Base-by-base conservation (phyloP, 2,888 invertebrate species). In the Drosophila aldrichi region DNA sequence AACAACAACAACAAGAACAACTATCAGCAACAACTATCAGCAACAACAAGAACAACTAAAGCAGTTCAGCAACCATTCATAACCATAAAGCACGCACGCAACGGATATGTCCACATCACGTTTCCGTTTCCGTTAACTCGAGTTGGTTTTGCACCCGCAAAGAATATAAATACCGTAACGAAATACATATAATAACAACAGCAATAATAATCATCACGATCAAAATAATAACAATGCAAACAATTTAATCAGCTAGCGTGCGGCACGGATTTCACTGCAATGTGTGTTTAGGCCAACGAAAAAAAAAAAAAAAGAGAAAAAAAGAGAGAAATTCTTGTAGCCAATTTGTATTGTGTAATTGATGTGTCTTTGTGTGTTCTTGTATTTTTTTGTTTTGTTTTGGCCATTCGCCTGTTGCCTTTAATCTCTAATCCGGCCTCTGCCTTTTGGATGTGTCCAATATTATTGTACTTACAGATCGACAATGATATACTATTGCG, bases 401-500 rank as follows among this genome's bases (percentile, higher is more conserved):
- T 71, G 67, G 56, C 40, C 66, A 54, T 58, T 25, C 49, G 8
- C 34, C 1, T 25, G 40, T 49, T 18, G 5, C 5, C 25, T 12
- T n/a, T 78, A 78, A 81, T 71, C 9, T 16, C 20, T 49, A 49
- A 49, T 49, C 49, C 22, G 36, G 29, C 10, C 6, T 40, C 34
- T 29, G 59, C 66, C 70, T 51, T 46, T 40, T 40, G 72, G 75
- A 70, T 75, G 68, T 48, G 36, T 34, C 46, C 29, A 57, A 12
- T 70, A 62, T 48, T 22, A 57, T 22, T 65, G 0, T 46, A 29
- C 25, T 86, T 91, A 44, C 88, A 93, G 93, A 93, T 93, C 79
- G 96, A 96, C 70, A 97, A 97, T 90, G 97, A 97, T 90, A 96
- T 97, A 81, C 93, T 97, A 43, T 93, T 97, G 78, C 94, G 97